phyloP scores from a whole-genome alignment of 2,797 vertebrate genomes.

The Falco concolor region DNA sequence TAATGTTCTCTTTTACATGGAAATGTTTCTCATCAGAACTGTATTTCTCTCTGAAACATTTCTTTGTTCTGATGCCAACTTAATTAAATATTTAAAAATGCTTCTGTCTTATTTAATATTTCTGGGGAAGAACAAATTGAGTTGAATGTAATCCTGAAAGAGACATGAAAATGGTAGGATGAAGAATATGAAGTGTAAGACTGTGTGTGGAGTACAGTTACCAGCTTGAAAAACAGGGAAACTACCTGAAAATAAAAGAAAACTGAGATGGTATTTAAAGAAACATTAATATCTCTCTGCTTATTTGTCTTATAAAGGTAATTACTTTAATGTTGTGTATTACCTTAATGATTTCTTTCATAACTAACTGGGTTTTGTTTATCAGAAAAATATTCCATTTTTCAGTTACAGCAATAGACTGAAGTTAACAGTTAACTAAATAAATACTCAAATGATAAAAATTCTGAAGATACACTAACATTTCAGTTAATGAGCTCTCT shows the following conservation, averaged over 20 bases:
- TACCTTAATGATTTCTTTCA: neutral
- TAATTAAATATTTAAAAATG: conserved; percentile 23
- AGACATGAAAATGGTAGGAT: neutral
- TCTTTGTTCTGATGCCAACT: conserved; percentile 48
- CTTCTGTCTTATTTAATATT: conserved; percentile 7
- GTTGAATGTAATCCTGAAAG: neutral
- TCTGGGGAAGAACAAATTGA: neutral
- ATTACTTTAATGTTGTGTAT: neutral
- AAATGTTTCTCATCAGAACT: conserved; percentile 16
- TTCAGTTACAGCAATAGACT: neutral
- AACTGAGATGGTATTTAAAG: neutral
- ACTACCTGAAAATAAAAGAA: neutral
- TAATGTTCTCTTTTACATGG: conserved; percentile 19
- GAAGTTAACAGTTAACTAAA: neutral
- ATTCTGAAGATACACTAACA: neutral
- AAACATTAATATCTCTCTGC: neutral
- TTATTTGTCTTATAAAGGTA: neutral
- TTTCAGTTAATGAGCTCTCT: neutral
- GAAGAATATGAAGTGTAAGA: neutral
- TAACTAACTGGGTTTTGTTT: neutral
- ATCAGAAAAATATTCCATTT: neutral
- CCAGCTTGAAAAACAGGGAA: neutral
- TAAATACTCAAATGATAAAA: neutral
- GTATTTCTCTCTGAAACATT: conserved; percentile 14
- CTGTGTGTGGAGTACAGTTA: neutral